These are phyloP conservation scores for Chascanopsetta lugubris DNA, from an alignment of 2,113 vertebrate genomes.

Conservation along the genomic window DNA sequence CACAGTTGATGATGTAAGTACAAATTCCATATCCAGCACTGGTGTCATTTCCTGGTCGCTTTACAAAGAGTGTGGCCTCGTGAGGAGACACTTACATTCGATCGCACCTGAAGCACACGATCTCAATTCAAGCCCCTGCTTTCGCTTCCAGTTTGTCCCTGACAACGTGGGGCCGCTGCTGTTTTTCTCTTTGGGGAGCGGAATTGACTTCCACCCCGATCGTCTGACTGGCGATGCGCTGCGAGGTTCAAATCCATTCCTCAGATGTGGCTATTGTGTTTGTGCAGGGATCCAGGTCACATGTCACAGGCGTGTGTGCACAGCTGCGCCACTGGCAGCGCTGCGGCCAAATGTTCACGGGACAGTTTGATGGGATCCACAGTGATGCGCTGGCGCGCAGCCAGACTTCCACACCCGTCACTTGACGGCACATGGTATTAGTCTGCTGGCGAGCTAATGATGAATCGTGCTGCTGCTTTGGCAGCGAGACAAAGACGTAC, in stretches of 20 bases:
- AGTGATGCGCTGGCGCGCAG: slow-evolving; percentile 57
- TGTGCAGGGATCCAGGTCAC: slow-evolving; percentile 37
- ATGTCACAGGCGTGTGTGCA: slow-evolving; percentile 40
- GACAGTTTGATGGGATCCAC: slow-evolving; percentile 67
- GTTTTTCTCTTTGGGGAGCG: slow-evolving; percentile 1
- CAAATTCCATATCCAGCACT: too few species aligned
- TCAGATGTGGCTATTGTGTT: slow-evolving; percentile 48
- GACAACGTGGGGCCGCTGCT: neutral
- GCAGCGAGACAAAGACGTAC: slow-evolving; percentile 59
- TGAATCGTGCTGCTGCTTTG: slow-evolving; percentile 59
- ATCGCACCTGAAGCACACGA: too few species aligned
- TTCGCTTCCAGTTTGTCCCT: too few species aligned
- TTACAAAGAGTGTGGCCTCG: too few species aligned
- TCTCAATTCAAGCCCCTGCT: too few species aligned
- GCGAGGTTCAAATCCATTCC: slow-evolving; percentile 42
- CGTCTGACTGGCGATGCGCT: slow-evolving; percentile 3
- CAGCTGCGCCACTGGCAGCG: slow-evolving; percentile 30
- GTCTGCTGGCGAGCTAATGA: slow-evolving; percentile 54
- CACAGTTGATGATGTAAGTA: too few species aligned
- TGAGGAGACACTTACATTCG: too few species aligned
- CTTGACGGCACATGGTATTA: slow-evolving; percentile 56
- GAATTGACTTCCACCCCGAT: neutral
- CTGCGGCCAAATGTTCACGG: slow-evolving; percentile 36
- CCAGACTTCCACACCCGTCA: slow-evolving; percentile 65
- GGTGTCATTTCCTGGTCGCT: too few species aligned